Evolutionary conservation across 1,140 invertebrate genomes (phyloP).

Genomic region (Philaenus spumarius): DNA sequence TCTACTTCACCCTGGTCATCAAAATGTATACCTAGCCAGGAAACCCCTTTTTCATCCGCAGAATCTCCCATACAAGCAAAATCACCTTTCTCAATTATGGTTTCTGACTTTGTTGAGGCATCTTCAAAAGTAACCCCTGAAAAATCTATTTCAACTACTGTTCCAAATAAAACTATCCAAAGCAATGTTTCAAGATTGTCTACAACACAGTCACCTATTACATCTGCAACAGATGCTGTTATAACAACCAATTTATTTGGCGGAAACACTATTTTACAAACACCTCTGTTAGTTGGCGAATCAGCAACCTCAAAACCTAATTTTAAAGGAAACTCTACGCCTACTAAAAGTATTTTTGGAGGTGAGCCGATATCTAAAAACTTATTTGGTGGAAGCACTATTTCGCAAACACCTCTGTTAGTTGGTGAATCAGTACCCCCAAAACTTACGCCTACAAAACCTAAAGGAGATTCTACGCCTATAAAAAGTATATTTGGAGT

Average conservation of each 20-base stretch:
- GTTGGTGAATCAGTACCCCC: background rate
- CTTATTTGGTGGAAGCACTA: background rate
- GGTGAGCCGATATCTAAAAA: background rate
- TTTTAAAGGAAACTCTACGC: background rate
- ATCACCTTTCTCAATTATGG: no score
- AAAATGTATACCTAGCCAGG: no score
- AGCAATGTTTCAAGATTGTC: background rate
- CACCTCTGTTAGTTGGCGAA: background rate
- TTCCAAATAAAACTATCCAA: no score
- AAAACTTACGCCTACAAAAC: background rate
- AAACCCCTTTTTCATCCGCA: no score
- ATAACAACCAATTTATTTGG: no score
- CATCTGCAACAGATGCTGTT: background rate
- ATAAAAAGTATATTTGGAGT: background rate
- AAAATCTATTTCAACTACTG: no score
- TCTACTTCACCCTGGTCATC: no score
- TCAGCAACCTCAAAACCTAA: background rate
- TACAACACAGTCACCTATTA: background rate
- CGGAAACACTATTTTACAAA: no score
- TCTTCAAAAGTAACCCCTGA: no score
- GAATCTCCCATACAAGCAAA: no score
- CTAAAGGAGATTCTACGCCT: background rate
- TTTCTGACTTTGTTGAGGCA: no score
- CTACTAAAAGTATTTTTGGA: conserved; percentile 15
- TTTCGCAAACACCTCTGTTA: background rate